phyloP scores from a whole-genome alignment of 2,797 vertebrate genomes.

The Sibirionetta formosa region DNA sequence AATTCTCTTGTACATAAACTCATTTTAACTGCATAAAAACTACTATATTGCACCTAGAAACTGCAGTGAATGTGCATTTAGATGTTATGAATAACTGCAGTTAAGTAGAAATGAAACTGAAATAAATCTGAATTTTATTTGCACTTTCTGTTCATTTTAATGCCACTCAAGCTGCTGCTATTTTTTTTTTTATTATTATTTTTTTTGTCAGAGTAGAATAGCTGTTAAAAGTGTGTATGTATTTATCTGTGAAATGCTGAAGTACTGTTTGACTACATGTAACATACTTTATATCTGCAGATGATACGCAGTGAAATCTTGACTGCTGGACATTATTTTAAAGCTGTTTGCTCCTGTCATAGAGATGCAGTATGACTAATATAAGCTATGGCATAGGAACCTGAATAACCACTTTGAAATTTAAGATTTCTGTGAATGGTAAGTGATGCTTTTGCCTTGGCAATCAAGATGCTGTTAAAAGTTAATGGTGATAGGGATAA shows the following conservation, averaged over 20 bases:
- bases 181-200: conserved; percentile 16
- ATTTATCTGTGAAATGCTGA: conserved; percentile 59
- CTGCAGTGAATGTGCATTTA: conserved; percentile 74
- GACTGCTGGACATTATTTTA: conserved; percentile 68
- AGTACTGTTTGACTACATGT: conserved; percentile 54
- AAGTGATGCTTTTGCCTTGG: not conserved
- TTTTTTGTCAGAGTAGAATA: not conserved
- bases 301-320: conserved; percentile 57
- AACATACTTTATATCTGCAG: conserved; percentile 61
- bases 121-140: conserved; percentile 84
- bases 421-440: not conserved
- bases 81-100: conserved; percentile 82
- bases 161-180: conserved; percentile 70
- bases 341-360: conserved; percentile 65
- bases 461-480: not conserved
- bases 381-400: conserved; percentile 37
- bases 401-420: conserved; percentile 37
- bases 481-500: not conserved
- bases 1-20: conserved; percentile 78
- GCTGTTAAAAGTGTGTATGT: conserved; percentile 16
- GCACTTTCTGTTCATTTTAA: conserved; percentile 75
- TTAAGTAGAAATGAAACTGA: conserved; percentile 75
- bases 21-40: conserved; percentile 80
- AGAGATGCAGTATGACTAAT: conserved; percentile 49
- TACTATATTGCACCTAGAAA: conserved; percentile 76